A percentile compares a stretch with the other conserved stretches of the same genome.
Conservation (phyloP, 1,140 invertebrate genomes). For the Habropoda laboriosa region DNA sequence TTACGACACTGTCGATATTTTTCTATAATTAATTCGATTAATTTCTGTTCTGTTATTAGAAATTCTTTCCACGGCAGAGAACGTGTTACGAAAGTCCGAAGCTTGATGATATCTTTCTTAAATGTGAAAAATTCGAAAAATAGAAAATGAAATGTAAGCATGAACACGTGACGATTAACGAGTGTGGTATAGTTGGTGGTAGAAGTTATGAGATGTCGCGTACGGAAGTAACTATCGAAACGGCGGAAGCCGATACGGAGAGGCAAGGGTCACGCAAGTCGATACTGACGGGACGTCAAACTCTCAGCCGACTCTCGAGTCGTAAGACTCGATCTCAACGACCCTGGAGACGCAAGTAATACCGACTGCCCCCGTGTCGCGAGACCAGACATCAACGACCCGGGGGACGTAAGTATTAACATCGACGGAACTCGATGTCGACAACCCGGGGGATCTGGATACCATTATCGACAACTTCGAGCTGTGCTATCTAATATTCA, state of each 20-base stretch:
- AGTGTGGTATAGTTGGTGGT: neutral
- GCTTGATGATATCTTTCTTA: too few relatives aligned
- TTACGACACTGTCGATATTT: too few relatives aligned
- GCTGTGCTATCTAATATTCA: neutral
- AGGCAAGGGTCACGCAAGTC: neutral
- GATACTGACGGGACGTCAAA: slow-evolving; percentile 12
- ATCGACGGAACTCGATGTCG: neutral
- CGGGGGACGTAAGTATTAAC: slow-evolving; percentile 3
- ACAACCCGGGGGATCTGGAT: neutral
- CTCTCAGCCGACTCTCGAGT: neutral
- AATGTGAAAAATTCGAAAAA: too few relatives aligned
- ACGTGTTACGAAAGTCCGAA: too few relatives aligned
- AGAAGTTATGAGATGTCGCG: neutral
- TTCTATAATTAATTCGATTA: too few relatives aligned
- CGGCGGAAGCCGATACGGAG: neutral
- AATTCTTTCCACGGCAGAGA: too few relatives aligned
- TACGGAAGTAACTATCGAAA: too few relatives aligned
- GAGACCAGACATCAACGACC: neutral
- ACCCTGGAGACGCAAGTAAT: slow-evolving; percentile 10
- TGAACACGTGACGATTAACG: too few relatives aligned
- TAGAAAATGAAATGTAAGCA: too few relatives aligned
- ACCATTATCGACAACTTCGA: slow-evolving; percentile 9
- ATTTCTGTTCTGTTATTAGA: too few relatives aligned
- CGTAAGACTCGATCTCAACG: slow-evolving; percentile 13
- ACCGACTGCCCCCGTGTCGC: neutral